Evolutionary conservation across 37 sponge, comb jelly and placozoan genomes (phyloP).

Genomic region (Halichondria panicea): DNA sequence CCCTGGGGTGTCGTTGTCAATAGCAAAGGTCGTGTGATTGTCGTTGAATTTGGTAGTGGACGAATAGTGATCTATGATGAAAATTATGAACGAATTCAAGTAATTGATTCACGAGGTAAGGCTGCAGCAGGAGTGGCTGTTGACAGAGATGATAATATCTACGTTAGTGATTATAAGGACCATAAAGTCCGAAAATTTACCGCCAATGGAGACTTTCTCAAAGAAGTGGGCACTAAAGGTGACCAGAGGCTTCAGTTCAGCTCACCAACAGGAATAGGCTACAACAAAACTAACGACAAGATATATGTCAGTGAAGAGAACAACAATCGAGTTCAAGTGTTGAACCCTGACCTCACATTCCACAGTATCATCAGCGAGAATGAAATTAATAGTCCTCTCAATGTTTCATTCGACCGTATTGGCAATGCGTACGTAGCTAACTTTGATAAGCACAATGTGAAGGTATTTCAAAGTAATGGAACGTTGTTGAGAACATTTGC

Average conservation of each 20-base stretch:
- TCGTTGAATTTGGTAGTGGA: no score
- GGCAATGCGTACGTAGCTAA: slow-evolving; percentile 51
- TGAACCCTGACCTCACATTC: slow-evolving; percentile 36
- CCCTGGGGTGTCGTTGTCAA: no score
- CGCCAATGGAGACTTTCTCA: slow-evolving; percentile 20
- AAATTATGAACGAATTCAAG: not conserved
- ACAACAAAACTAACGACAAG: slow-evolving; percentile 17
- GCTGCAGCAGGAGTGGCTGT: slow-evolving; percentile 23
- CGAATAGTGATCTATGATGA: no score
- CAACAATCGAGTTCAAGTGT: slow-evolving; percentile 20
- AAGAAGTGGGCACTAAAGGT: slow-evolving; percentile 25
- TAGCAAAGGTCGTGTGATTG: no score
- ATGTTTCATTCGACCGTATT: not conserved
- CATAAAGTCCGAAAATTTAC: slow-evolving; percentile 31
- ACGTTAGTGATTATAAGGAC: slow-evolving; percentile 17
- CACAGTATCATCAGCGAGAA: slow-evolving; percentile 5
- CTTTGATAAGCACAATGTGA: slow-evolving; percentile 33
- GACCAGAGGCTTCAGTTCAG: slow-evolving; percentile 23
- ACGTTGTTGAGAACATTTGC: slow-evolving; percentile 32
- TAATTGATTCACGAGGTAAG: no score
- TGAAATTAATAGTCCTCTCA: no score
- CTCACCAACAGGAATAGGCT: slow-evolving; percentile 11
- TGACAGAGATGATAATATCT: slow-evolving; percentile 7
- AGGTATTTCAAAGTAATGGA: slow-evolving; percentile 47
- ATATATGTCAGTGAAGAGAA: slow-evolving; percentile 30